Conservation (phyloP, 2,113 vertebrate species). For the Aleadryas rufinucha region DNA sequence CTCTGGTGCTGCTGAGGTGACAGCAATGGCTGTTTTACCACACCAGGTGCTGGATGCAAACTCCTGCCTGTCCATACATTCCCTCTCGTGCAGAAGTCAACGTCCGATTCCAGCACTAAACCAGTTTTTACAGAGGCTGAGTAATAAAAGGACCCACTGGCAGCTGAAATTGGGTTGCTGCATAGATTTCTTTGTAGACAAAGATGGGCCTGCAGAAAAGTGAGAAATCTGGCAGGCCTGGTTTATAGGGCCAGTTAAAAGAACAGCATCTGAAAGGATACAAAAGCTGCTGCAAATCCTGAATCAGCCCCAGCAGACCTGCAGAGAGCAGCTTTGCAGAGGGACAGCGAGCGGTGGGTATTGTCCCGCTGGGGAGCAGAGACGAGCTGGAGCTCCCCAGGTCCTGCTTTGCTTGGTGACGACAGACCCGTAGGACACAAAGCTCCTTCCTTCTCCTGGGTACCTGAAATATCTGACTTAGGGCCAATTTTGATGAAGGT, state of each 20-base stretch:
- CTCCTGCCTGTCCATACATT: background rate
- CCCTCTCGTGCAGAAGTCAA: background rate
- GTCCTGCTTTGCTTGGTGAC: background rate
- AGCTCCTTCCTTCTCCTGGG: background rate
- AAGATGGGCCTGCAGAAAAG: background rate
- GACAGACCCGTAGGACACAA: background rate
- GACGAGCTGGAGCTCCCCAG: background rate
- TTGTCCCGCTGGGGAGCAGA: background rate
- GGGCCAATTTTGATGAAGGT: background rate
- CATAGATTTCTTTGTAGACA: background rate
- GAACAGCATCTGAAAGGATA: background rate
- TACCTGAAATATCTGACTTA: background rate
- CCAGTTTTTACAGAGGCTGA: background rate
- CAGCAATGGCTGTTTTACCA: background rate
- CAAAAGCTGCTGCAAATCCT: constrained; percentile 6
- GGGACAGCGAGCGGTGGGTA: background rate
- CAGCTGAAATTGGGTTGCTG: constrained; percentile 28
- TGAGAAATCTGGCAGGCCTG: background rate
- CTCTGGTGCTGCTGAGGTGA: background rate
- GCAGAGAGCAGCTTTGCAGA: background rate
- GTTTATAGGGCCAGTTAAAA: background rate
- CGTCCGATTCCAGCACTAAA: background rate
- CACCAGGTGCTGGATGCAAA: background rate
- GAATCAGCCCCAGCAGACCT: background rate
- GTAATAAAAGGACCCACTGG: background rate